phyloP scores from a whole-genome alignment of 2,113 vertebrate species.

The Nannospalax galili region DNA sequence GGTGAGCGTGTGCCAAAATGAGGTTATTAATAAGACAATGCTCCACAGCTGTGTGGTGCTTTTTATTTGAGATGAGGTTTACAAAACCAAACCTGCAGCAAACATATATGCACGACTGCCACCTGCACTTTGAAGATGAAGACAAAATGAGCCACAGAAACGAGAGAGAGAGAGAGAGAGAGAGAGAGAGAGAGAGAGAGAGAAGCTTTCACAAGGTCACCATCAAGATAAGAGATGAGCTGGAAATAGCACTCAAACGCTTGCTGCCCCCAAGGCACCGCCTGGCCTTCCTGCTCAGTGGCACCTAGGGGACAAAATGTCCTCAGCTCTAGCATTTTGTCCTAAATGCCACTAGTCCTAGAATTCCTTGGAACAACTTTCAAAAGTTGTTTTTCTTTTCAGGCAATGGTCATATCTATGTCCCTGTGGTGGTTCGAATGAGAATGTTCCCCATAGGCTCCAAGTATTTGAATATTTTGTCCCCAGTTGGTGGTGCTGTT shows the following conservation, averaged over 20 bases:
- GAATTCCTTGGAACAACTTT: not conserved
- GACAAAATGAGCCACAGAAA: not conserved
- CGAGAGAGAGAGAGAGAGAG: not conserved
- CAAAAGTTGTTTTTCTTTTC: not conserved
- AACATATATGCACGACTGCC: conserved; percentile 61
- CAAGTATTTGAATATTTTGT: too few relatives aligned
- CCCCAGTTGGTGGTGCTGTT: too few relatives aligned
- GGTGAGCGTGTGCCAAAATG: conserved; percentile 1
- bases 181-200: accelerated
- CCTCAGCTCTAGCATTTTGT: not conserved
- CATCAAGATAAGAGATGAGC: conserved; percentile 8
- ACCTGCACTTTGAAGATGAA: conserved; percentile 51
- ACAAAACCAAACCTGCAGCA: conserved; percentile 61
- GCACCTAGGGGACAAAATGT: not conserved
- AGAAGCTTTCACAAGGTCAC: conserved; percentile 49
- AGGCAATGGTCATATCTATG: not conserved
- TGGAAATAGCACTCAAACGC: not conserved
- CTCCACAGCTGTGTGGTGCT: conserved; percentile 55
- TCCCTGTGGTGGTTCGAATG: too few relatives aligned
- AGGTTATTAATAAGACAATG: conserved; percentile 61
- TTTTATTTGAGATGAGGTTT: conserved; percentile 21
- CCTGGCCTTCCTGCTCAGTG: not conserved
- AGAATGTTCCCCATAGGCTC: too few relatives aligned
- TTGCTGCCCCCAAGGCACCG: not conserved
- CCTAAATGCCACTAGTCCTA: not conserved